Base-by-base conservation (phyloP, 2,797 vertebrate species). In the Acanthopagrus latus region DNA sequence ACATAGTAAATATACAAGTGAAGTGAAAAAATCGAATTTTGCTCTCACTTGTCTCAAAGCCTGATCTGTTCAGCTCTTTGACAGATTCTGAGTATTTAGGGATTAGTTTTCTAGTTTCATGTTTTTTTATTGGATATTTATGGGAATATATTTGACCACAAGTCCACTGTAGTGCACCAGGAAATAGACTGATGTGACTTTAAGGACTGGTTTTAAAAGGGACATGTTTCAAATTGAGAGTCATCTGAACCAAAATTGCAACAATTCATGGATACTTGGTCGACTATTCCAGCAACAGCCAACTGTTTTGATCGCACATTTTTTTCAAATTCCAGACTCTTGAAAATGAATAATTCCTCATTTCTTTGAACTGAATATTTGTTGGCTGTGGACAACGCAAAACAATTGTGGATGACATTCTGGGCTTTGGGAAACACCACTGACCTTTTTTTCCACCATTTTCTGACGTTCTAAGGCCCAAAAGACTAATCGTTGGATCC, bases 101-200 rank as follows among this genome's bases (percentile, higher is more conserved):
- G 50, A 50, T 78, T 77, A 59, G 57, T 67, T 71, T 71, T 78
- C 51, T 56, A 3, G 29, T 74, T 58, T 70, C 80, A 87, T 56
- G 10, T 10, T 46, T 41, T 85, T 80, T 77, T 65, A 74, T 17
- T 12, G 62, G 68, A 77, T 47, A 67, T 64, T 77, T 33, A 64
- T 58, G 29, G 50, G 47, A 62, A 76, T 77, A 29, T n/a, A 21
- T 72, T 81, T 60, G 58, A 79, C 38, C 59, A 54, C 14, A 52
- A 64, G 65, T 29, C 62, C 55, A 38, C 25, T 23, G 29, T 46
- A 66, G 67, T 7, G 13, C 12, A 47, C 46, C 27, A 51, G 20
- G 10, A 56, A 29, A n/a, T 20, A 38, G 67, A 48, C 58, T 52
- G 17, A 25, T 67, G 55, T 69, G 29, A 55, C 65, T 69, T 29